Conservation (phyloP, 2,113 vertebrate genomes). For the Alexandromys fortis region DNA sequence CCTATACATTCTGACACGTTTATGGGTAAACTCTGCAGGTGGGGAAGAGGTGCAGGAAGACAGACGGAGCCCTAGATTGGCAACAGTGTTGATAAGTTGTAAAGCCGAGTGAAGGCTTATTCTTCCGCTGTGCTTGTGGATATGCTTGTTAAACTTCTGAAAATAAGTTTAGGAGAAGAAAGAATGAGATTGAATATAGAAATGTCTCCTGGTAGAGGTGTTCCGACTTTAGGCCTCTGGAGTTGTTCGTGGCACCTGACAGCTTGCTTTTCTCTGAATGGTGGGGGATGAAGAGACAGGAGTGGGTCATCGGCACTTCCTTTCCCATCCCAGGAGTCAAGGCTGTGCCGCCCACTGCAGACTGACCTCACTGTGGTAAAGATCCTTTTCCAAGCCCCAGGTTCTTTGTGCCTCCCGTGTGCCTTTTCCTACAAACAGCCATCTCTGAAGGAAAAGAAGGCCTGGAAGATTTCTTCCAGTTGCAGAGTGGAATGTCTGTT, state of each 20-base stretch:
- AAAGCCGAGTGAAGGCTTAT: slow-evolving; percentile 16
- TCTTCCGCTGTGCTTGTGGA: slow-evolving; percentile 44
- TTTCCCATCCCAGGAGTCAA: slow-evolving; percentile 32
- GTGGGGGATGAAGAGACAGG: not conserved
- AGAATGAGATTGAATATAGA: slow-evolving; percentile 31
- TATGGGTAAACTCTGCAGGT: slow-evolving; percentile 39
- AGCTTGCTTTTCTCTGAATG: not conserved
- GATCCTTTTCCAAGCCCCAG: not conserved
- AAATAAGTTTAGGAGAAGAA: slow-evolving; percentile 34
- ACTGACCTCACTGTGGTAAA: not conserved
- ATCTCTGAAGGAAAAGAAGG: not conserved
- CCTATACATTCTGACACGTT: slow-evolving; percentile 20
- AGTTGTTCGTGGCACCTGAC: not conserved
- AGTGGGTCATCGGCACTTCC: not conserved
- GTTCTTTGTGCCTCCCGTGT: not conserved
- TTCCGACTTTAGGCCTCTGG: not conserved
- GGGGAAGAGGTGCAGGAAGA: not conserved
- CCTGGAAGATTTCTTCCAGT: not conserved
- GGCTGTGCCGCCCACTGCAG: not conserved
- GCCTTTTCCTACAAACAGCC: not conserved
- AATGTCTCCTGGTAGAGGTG: not conserved
- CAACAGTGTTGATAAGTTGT: slow-evolving; percentile 22
- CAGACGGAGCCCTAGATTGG: not conserved
- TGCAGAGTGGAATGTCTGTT: not conserved
- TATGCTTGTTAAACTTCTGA: slow-evolving; percentile 61